Conservation (phyloP, 2,888 invertebrate species). For the Camponotus fellah region DNA sequence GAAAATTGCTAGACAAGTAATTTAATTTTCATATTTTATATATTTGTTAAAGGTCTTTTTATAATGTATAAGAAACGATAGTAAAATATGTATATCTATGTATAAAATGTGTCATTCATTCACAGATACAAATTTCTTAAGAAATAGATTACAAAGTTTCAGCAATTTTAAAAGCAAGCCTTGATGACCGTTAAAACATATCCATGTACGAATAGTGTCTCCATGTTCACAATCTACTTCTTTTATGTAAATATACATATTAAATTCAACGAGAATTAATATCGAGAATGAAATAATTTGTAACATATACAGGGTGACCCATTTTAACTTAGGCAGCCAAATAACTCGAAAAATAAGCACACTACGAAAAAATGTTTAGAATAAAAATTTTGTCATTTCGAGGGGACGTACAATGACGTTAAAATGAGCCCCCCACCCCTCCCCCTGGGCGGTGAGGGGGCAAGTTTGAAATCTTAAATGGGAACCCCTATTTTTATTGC, state of each 20-base stretch:
- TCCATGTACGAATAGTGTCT: background rate
- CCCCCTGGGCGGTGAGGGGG: too few species aligned
- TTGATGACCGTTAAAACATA: background rate
- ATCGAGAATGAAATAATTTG: constrained; percentile 41
- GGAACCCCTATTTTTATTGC: too few species aligned
- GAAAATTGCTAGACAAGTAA: too few species aligned
- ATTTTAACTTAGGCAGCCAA: too few species aligned
- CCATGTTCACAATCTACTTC: background rate
- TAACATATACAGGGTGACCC: too few species aligned
- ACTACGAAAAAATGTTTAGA: too few species aligned
- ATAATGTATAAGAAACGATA: background rate
- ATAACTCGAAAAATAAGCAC: too few species aligned
- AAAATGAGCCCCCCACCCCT: too few species aligned
- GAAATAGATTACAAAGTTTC: constrained; percentile 67
- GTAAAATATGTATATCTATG: background rate
- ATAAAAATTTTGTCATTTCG: too few species aligned
- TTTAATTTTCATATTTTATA: background rate
- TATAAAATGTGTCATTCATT: constrained; percentile 67
- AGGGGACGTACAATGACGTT: too few species aligned
- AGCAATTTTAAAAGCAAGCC: constrained; percentile 46
- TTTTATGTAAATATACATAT: constrained; percentile 32
- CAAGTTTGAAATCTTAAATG: too few species aligned
- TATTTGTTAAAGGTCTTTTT: background rate
- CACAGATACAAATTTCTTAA: constrained; percentile 61
- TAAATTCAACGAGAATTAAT: constrained; percentile 29